Conservation (phyloP, 2,113 vertebrate species). For the Hylia prasina region DNA sequence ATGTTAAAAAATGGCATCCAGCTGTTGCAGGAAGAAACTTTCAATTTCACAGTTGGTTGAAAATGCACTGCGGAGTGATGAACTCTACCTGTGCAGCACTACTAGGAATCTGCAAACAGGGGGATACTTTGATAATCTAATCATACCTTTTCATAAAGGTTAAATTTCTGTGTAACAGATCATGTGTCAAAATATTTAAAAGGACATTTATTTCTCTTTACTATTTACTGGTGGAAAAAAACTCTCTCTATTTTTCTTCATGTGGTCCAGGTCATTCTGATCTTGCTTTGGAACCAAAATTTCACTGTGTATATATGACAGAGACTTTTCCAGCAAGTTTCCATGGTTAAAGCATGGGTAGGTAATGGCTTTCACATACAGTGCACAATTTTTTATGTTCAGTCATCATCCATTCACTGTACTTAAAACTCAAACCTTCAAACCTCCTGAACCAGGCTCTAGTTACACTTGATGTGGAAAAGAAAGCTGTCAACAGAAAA, state of each 20-base stretch:
- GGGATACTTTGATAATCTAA: not conserved
- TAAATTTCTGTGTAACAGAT: not conserved
- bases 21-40: constrained; percentile 43
- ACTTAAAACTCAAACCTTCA: not conserved
- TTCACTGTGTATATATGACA: not conserved
- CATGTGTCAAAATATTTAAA: not conserved
- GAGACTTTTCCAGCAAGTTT: not conserved
- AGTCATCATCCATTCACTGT: not conserved
- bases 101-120: not conserved
- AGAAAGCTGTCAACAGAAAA: not conserved
- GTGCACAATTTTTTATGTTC: not conserved
- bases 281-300: not conserved
- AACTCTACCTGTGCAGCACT: not conserved
- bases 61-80: not conserved
- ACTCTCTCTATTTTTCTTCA: not conserved
- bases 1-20: constrained; percentile 48
- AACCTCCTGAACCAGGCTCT: not conserved
- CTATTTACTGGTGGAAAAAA: not conserved
- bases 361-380: not conserved
- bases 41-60: constrained; percentile 62
- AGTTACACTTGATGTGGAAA: not conserved
- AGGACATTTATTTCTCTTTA: not conserved
- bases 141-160: not conserved
- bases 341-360: not conserved
- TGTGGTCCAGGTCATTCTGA: not conserved